phyloP scores from a whole-genome alignment of 2,797 vertebrate species.

The Liasis olivaceus region DNA sequence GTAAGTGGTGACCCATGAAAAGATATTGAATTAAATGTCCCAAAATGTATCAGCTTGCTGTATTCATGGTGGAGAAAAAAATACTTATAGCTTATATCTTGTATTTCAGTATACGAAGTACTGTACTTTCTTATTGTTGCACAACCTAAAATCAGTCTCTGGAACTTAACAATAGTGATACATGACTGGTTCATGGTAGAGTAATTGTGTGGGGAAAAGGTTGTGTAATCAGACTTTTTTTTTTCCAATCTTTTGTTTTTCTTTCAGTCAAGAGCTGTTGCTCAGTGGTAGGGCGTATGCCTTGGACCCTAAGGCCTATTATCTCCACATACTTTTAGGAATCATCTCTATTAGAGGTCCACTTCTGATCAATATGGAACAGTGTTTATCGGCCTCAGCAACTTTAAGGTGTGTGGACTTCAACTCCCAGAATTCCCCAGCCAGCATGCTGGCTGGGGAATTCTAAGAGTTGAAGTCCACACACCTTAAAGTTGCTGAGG shows the following conservation, averaged over 20 bases:
- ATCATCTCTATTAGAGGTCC: neutral
- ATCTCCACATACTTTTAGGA: neutral
- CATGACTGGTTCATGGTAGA: neutral
- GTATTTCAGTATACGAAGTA: neutral
- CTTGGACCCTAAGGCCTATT: neutral
- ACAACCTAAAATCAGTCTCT: neutral
- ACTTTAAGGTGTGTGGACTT: neutral
- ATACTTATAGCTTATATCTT: neutral
- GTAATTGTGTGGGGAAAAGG: neutral
- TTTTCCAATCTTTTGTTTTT: neutral
- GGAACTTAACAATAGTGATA: neutral
- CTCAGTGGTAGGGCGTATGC: neutral
- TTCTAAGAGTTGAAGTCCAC: neutral
- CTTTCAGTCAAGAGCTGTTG: neutral
- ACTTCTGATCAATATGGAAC: neutral
- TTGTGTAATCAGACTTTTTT: neutral
- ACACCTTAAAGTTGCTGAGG: too few relatives aligned
- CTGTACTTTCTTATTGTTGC: neutral
- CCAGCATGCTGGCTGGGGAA: neutral
- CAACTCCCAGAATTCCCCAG: neutral
- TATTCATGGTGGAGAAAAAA: neutral
- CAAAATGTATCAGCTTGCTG: neutral
- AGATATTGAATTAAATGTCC: neutral
- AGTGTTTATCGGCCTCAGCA: neutral
- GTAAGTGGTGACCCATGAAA: neutral